Percentiles rank a stretch among this genome's conserved stretches.
Evolutionary conservation across 2,113 vertebrate genomes (phyloP).

Genomic region (Cebidichthys violaceus): DNA sequence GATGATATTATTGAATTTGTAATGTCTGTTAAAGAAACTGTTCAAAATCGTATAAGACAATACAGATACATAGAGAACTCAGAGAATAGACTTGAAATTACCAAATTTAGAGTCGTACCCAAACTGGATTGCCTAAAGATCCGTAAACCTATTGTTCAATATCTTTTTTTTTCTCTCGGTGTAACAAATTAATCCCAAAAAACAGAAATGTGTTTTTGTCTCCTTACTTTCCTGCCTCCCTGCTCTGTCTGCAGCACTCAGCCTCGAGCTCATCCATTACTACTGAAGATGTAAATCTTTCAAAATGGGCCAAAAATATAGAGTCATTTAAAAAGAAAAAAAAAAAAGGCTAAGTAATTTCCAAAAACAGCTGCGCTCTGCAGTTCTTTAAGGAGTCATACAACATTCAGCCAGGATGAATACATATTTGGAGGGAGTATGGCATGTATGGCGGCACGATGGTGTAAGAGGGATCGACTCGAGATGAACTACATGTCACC

Average conservation of each 20-base stretch:
- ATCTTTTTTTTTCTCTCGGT: not conserved
- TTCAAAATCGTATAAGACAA: not conserved
- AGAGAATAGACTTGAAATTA: not conserved
- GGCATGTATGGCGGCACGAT: not conserved
- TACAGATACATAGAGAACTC: no score
- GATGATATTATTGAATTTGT: not conserved
- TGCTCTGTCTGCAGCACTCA: not conserved
- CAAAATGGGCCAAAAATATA: not conserved
- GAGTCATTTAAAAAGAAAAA: not conserved
- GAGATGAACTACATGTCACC: not conserved
- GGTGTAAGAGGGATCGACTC: not conserved
- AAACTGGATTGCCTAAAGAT: not conserved
- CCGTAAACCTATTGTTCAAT: not conserved
- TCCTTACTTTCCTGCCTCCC: not conserved
- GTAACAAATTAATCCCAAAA: not conserved
- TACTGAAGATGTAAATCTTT: not conserved
- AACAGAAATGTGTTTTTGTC: not conserved
- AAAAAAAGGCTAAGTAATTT: not conserved
- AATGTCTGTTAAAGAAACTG: not conserved
- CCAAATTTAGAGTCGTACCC: not conserved
- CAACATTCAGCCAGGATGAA: not conserved
- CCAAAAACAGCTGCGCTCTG: not conserved
- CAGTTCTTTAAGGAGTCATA: not conserved
- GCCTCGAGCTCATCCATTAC: not conserved
- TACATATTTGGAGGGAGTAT: slow-evolving; percentile 10